Evolutionary conservation across 1,140 invertebrate genomes (phyloP), one percentile per base, ranked within the genome.

Genomic region (Episyrphus balteatus): DNA sequence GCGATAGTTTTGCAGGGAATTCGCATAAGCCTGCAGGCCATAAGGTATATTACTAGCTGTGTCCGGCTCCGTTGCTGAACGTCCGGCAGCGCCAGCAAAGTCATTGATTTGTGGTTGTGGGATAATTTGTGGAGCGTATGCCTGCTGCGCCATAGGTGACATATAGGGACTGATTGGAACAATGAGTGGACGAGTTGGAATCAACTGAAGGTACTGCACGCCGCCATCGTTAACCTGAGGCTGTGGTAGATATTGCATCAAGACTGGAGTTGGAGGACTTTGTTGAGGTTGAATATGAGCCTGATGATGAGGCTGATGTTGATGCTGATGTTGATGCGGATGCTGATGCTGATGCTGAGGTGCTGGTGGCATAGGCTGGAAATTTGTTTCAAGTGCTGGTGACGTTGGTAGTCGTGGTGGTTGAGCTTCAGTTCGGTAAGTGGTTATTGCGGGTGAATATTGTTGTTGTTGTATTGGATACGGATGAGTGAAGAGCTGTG

Each of bases 181-280:
- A 21, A 67, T 67, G 14, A 67, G 56, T 13, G 64, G 64, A 3
- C 64, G 55, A 0, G 64, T 67, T 30, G 64, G 64, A 32, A 67
- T 66, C 11, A 67, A 42, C 42, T 67, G 64, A 6, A 67, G 43
- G 41, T 67, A 67, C 42, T 67, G 64, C 3, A 67, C 61, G 0
- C 52, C 52, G 34, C 57, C 57, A 39, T 64, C 58, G 11, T 59
- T 55, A 1, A 66, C 42, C 5, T 52, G 36, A 15, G 62, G 59
- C 2, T 65, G 56, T 5, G 61, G 58, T 8, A 67, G 46, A 45
- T 67, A 67, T 42, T 67, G 64, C 73, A 85, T 64, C 83, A 87
- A 52, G 66, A 80, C 58, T 53, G 73, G 45, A 46, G 75, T 43
- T 75, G 80, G 55, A 12, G 57, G 59, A 15, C 59, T 30, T 11